Evolutionary conservation across 2,797 vertebrate species (phyloP).

Genomic region (Muraenolepis orangiensis): DNA sequence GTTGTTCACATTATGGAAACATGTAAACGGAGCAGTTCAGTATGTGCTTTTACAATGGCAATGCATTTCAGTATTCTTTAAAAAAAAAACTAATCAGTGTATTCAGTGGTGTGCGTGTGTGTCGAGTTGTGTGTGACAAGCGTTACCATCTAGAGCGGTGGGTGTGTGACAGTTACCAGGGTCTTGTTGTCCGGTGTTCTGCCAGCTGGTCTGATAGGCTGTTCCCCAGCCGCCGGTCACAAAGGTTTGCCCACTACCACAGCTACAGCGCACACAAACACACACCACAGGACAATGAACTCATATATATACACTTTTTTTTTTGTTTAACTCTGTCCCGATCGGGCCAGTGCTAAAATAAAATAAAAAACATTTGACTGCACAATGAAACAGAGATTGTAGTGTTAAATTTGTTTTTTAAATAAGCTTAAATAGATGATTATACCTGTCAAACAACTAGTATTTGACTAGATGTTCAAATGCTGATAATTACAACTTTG

Average conservation of each 20-base stretch:
- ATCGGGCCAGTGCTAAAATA: too few relatives aligned
- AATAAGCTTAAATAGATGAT: neutral
- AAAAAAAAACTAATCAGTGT: too few relatives aligned
- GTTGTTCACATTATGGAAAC: neutral
- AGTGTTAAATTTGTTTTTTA: neutral
- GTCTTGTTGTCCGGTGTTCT: conserved; percentile 89
- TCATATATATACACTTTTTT: too few relatives aligned
- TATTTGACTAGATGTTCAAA: neutral
- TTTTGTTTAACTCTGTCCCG: too few relatives aligned
- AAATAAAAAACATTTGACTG: neutral
- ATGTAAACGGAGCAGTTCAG: neutral
- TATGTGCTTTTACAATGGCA: neutral
- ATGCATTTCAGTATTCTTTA: neutral
- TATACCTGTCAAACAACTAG: neutral
- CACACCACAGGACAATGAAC: neutral
- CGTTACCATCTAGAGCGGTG: too few relatives aligned
- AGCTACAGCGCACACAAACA: conserved; percentile 36
- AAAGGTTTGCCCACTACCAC: conserved; percentile 87
- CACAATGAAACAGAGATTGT: too few relatives aligned
- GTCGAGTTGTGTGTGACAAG: too few relatives aligned
- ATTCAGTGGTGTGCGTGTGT: too few relatives aligned
- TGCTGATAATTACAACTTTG: conserved; percentile 5
- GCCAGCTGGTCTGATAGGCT: conserved; percentile 93
- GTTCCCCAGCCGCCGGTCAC: conserved; percentile 94
- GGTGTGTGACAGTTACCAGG: conserved; percentile 77